Conservation (phyloP, 1,140 invertebrate genomes). For the Ruditapes philippinarum region DNA sequence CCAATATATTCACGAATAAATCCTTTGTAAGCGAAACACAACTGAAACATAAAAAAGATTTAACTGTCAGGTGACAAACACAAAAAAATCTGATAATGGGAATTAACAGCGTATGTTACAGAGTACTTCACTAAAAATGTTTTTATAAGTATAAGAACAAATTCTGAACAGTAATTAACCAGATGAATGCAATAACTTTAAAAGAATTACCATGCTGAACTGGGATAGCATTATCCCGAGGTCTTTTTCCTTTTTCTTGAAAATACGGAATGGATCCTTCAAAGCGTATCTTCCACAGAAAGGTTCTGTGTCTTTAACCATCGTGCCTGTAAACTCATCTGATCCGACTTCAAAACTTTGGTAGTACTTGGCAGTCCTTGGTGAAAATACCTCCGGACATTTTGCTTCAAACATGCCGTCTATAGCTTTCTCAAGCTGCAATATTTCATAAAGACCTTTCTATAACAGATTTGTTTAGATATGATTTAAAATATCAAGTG, state of each 20-base stretch:
- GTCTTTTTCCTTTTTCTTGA: slow-evolving; percentile 45
- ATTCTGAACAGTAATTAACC: too few relatives aligned
- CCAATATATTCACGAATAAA: slow-evolving; percentile 37
- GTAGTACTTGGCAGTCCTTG: slow-evolving; percentile 43
- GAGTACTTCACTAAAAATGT: too few relatives aligned
- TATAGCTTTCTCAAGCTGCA: slow-evolving; percentile 61
- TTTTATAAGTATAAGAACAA: too few relatives aligned
- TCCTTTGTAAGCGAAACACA: slow-evolving; percentile 73
- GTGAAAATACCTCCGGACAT: slow-evolving; percentile 67
- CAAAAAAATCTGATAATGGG: too few relatives aligned
- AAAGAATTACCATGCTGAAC: slow-evolving; percentile 52
- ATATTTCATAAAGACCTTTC: too few relatives aligned
- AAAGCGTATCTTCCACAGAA: slow-evolving; percentile 78
- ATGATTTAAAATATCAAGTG: too few relatives aligned
- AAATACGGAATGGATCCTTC: slow-evolving; percentile 73
- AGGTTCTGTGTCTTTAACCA: slow-evolving; percentile 69
- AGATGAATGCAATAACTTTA: too few relatives aligned
- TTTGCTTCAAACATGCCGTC: slow-evolving; percentile 66
- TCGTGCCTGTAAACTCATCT: not conserved
- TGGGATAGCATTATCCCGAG: slow-evolving; percentile 47
- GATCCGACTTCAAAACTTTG: slow-evolving; percentile 55
- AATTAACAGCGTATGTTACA: too few relatives aligned
- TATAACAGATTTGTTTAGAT: too few relatives aligned
- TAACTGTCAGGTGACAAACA: too few relatives aligned
- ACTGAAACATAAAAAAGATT: slow-evolving; percentile 51